Conservation (phyloP, 2,888 invertebrate species). For the Agelastica alni region DNA sequence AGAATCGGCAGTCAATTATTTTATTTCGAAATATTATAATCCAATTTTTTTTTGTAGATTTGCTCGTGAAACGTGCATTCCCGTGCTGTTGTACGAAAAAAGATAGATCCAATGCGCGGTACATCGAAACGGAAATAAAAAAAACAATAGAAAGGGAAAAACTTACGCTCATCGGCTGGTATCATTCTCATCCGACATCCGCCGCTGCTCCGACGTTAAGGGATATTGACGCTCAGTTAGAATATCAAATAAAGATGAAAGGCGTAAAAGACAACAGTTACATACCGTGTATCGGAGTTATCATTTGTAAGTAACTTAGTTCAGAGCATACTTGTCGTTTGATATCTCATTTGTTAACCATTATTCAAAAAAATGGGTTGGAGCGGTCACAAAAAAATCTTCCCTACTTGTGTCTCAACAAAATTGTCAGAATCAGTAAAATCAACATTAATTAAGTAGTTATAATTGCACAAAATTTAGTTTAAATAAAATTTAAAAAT, state of each 20-base stretch:
- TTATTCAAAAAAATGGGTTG: too few relatives aligned
- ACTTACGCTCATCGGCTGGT: slow-evolving; percentile 88
- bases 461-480: too few relatives aligned
- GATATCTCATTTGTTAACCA: too few relatives aligned
- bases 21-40: too few relatives aligned
- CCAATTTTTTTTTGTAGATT: slow-evolving; percentile 63
- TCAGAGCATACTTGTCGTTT: too few relatives aligned
- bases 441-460: too few relatives aligned
- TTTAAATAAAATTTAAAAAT: too few relatives aligned
- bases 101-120: slow-evolving; percentile 75
- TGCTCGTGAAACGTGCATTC: slow-evolving; percentile 85
- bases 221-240: slow-evolving; percentile 91
- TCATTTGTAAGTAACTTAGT: slow-evolving; percentile 89
- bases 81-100: slow-evolving; percentile 83
- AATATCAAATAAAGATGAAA: slow-evolving; percentile 94
- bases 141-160: slow-evolving; percentile 81
- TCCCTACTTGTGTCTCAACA: too few relatives aligned
- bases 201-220: slow-evolving; percentile 84
- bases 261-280: slow-evolving; percentile 90
- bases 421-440: too few relatives aligned
- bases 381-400: too few relatives aligned
- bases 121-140: slow-evolving; percentile 82
- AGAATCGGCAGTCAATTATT: slow-evolving; percentile 52
- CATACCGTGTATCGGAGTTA: slow-evolving; percentile 89
- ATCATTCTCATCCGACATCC: slow-evolving; percentile 90